Base-by-base conservation (phyloP, 1,140 invertebrate species). In the Xylocopa sonorina region DNA sequence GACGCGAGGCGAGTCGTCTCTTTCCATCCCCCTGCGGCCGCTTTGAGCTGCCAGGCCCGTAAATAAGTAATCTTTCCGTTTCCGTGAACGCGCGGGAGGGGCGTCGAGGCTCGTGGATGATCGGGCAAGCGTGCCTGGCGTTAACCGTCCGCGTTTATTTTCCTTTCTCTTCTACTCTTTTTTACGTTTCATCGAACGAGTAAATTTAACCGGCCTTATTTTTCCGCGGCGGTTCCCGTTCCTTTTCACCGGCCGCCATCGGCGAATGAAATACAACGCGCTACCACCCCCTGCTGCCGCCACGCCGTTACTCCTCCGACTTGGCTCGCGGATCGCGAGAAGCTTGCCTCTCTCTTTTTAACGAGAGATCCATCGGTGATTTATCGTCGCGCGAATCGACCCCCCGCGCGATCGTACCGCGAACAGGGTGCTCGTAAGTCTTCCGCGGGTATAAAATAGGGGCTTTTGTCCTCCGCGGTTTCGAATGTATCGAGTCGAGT, bases 51-150 rank as follows among this genome's bases (percentile, higher is more conserved):
- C 18, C 41, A 57, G 58, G 4, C 41, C 43, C 71, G 63, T 86
- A 85, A 86, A 82, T 86, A 85, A 86, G 83, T 86, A 82, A 86
- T 85, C 84, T 57, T 79, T 27, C 41, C 60, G 74, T 85, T 85
- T 85, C 80, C 55, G 48, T 60, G 75, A 82, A 84, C 67, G 78
- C 63, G 67, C 48, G 57, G 46, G 48, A 34, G 29, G 46, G 43
- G n/a, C 53, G 24, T 55, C 55, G 82, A 78, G 82, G 71, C 71
- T 57, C 71, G 50, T 43, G 81, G 58, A 79, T 69, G 79, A 85
- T 85, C 80, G 55, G 48, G n/a, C 34, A 27, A 82, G 14, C 55
- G 43, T 46, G 55, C 55, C 24, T 32, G 32, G 58, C 50, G 69
- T 74, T n/a, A n/a, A 64, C 71, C 48, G 41, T 38, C 58, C 43